phyloP scores from a whole-genome alignment of 2,888 invertebrate genomes.

The Drepana falcataria region DNA sequence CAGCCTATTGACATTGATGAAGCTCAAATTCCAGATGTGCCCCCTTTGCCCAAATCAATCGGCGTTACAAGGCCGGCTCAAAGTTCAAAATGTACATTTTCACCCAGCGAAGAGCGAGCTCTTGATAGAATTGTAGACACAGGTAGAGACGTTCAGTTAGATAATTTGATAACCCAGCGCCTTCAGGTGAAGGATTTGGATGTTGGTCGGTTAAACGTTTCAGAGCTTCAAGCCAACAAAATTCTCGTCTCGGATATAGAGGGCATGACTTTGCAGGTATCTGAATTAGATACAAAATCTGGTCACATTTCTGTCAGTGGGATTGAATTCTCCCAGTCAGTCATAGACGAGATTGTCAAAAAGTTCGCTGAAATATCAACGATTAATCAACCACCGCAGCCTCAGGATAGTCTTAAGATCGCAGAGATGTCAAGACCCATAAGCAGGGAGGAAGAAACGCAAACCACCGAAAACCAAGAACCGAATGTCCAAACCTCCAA shows the following conservation, averaged over 20 bases:
- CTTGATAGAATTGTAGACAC: conserved; percentile 54
- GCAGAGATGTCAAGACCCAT: conserved; percentile 36
- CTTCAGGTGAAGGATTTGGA: conserved; percentile 86
- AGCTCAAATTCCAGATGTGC: conserved; percentile 61
- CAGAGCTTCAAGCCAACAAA: conserved; percentile 87
- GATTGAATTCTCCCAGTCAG: conserved; percentile 82
- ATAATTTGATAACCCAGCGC: conserved; percentile 78
- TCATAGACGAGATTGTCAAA: conserved; percentile 82
- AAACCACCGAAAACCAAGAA: conserved; percentile 45
- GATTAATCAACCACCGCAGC: conserved; percentile 36
- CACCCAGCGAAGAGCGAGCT: conserved; percentile 38
- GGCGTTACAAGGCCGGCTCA: conserved; percentile 24
- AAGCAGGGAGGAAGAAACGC: conserved; percentile 64
- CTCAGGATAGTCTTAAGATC: conserved; percentile 21
- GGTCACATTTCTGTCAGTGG: conserved; percentile 83
- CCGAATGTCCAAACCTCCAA: conserved; percentile 9
- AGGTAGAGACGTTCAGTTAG: conserved; percentile 58
- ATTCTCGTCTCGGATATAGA: conserved; percentile 90
- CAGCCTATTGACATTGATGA: conserved; percentile 81
- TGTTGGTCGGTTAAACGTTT: conserved; percentile 87
- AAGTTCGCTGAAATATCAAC: conserved; percentile 73
- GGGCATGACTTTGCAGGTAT: conserved; percentile 84
- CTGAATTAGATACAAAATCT: conserved; percentile 84
- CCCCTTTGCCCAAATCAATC: conserved; percentile 63
- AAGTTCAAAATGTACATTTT: conserved; percentile 29